Evolutionary conservation across 1,140 invertebrate genomes (phyloP), one percentile per base, ranked within the genome.

Genomic region (Drosophila lacertosa): DNA sequence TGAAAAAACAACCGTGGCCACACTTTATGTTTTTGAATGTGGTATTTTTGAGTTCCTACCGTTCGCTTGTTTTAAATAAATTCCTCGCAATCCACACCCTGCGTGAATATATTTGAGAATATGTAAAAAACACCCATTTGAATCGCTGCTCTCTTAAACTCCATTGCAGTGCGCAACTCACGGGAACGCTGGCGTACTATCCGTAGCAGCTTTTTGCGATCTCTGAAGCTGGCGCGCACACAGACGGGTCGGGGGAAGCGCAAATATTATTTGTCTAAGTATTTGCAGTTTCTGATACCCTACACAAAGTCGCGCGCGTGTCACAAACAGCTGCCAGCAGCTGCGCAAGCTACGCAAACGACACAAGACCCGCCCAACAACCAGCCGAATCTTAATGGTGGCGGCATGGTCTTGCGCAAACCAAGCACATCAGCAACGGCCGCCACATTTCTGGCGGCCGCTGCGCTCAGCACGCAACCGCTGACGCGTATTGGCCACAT

Each of bases 211-310:
- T 90, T 90, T 50, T 54, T 90, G 48, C 89, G 89, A 15, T 90
- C 89, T 26, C 32, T 90, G 37, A 90, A 90, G 39, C 47, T 89
- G 44, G 79, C 84, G 1, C 81, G 89, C 40, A 90, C 89, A 22
- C 79, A 77, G 32, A 90, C 89, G 15, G 89, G 89, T 0, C 81
- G 89, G 2, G 89, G 89, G 16, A 90, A 90, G 60, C 84, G 89
- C 35, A 90, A 90, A 54, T 90, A 90, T 63, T 90, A 90, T 45
- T 53, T 90, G 15, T 90, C 84, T 26, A 90, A 90, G 44, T 90
- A 90, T 54, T 53, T 90, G 55, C 89, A 90, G 55, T 90, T 90
- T 58, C 68, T 90, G 1, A 83, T 90, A 55, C 89, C 89, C 26
- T 90, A 88, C 55, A 90, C 89, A 48, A 90, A 90, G 51, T 86